These are phyloP conservation scores for Enoplosus armatus DNA, from an alignment of 2,797 vertebrate genomes.

Conservation along the genomic window DNA sequence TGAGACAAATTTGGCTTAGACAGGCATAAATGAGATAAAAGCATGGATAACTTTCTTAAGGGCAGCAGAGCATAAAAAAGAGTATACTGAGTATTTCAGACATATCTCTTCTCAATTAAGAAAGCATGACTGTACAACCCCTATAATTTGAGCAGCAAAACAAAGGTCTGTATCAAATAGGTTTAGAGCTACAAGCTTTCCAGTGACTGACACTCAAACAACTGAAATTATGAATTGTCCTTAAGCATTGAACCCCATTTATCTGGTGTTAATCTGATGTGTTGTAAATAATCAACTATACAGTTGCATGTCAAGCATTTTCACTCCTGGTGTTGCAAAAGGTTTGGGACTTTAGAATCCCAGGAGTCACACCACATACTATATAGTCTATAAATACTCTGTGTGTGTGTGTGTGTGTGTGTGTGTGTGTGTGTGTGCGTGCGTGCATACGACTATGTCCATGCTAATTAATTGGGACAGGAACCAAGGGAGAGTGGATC, in stretches of 20 bases:
- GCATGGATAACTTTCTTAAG: not conserved
- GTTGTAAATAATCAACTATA: not conserved
- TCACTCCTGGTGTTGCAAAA: not conserved
- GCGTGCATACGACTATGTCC: slow-evolving; percentile 25
- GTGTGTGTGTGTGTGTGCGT: slow-evolving; percentile 6
- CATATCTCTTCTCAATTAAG: slow-evolving; percentile 4
- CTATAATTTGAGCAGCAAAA: not conserved
- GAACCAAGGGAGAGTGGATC: slow-evolving; percentile 77
- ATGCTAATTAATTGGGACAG: slow-evolving; percentile 82
- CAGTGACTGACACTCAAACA: not conserved
- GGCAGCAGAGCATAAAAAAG: slow-evolving; percentile 13
- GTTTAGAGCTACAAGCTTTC: not conserved
- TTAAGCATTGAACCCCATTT: not conserved
- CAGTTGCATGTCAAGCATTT: slow-evolving; percentile 1
- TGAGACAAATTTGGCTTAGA: not conserved
- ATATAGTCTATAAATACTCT: not conserved
- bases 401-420: slow-evolving; percentile 4
- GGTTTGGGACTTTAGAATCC: slow-evolving; percentile 6
- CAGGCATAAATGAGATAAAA: slow-evolving; percentile 27
- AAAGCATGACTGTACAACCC: not conserved
- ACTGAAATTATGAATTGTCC: not conserved
- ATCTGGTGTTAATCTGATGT: not conserved
- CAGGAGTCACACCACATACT: not conserved
- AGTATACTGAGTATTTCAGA: not conserved
- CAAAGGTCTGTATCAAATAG: not conserved